phyloP scores from a whole-genome alignment of 2,113 vertebrate species.

The Acanthisitta chloris region DNA sequence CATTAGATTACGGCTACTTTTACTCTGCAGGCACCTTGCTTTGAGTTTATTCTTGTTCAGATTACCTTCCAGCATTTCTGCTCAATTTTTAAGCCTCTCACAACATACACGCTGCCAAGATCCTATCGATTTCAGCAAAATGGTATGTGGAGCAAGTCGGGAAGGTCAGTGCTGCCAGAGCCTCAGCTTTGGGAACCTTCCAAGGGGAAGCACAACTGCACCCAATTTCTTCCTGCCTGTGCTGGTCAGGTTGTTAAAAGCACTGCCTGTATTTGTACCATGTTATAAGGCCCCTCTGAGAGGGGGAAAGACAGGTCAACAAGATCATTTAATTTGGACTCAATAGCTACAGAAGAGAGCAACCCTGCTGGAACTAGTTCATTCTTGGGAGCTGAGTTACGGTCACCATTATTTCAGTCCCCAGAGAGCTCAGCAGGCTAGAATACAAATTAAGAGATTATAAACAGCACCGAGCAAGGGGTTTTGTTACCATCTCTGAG shows the following conservation, averaged over 20 bases:
- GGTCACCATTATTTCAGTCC: slow-evolving; percentile 25
- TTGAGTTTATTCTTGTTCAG: not conserved
- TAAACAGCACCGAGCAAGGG: not conserved
- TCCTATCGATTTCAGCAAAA: not conserved
- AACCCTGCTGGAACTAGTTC: not conserved
- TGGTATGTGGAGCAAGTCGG: not conserved
- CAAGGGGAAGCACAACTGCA: not conserved
- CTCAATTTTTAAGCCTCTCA: not conserved
- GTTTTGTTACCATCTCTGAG: not conserved
- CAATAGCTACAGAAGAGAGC: slow-evolving; percentile 2
- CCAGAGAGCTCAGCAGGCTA: not conserved
- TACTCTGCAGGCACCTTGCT: not conserved
- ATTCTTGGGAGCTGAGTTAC: not conserved
- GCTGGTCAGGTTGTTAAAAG: not conserved
- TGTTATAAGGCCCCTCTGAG: not conserved
- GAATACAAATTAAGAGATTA: slow-evolving; percentile 39
- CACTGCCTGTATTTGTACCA: not conserved
- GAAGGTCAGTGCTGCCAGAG: not conserved
- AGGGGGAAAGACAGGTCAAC: not conserved
- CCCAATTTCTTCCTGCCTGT: not conserved
- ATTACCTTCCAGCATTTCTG: not conserved
- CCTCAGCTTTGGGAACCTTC: not conserved
- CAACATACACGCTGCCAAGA: not conserved
- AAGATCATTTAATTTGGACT: not conserved
- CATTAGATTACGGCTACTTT: not conserved